phyloP scores from a whole-genome alignment of 1,140 invertebrate genomes.

The Drosophila prosaltans region DNA sequence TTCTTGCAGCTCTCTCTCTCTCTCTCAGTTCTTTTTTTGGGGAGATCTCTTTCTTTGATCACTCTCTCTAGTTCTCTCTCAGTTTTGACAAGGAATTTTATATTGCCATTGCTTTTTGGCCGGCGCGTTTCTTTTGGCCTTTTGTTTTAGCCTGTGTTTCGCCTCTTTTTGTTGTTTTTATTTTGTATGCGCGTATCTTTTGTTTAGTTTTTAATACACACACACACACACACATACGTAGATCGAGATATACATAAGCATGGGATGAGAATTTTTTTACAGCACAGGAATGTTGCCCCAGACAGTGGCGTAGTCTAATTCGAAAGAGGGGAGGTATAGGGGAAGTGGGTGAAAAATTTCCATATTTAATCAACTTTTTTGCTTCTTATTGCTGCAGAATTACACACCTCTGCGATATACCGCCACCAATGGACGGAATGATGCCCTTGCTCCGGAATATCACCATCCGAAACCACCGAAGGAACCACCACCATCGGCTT shows the following conservation, averaged over 20 bases:
- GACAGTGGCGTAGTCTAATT: conserved; percentile 32
- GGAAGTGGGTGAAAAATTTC: background rate
- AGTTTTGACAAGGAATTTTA: conserved; percentile 62
- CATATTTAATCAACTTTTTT: background rate
- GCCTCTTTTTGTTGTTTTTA: conserved; percentile 60
- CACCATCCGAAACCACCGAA: conserved; percentile 73
- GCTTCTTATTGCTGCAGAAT: conserved; percentile 51
- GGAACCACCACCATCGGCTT: conserved; percentile 65
- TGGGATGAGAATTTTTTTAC: conserved; percentile 30
- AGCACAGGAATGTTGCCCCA: conserved; percentile 54
- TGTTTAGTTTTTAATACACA: conserved; percentile 68
- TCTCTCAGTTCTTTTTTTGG: conserved; percentile 4
- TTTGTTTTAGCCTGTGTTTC: conserved; percentile 72
- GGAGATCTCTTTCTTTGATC: conserved; percentile 20
- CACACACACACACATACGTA: conserved; percentile 39
- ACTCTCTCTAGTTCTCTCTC: conserved; percentile 36
- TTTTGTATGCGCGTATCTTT: conserved; percentile 66
- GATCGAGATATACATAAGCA: conserved; percentile 1
- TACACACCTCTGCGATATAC: conserved; percentile 75
- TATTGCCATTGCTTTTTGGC: conserved; percentile 69
- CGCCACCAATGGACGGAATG: conserved; percentile 73
- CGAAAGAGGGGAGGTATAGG: background rate
- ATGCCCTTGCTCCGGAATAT: conserved; percentile 70
- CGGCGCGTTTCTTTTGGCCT: conserved; percentile 60
- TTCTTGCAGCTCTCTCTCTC: too few species aligned